phyloP scores from a whole-genome alignment of 2,113 vertebrate genomes.

The Thermophis baileyi region DNA sequence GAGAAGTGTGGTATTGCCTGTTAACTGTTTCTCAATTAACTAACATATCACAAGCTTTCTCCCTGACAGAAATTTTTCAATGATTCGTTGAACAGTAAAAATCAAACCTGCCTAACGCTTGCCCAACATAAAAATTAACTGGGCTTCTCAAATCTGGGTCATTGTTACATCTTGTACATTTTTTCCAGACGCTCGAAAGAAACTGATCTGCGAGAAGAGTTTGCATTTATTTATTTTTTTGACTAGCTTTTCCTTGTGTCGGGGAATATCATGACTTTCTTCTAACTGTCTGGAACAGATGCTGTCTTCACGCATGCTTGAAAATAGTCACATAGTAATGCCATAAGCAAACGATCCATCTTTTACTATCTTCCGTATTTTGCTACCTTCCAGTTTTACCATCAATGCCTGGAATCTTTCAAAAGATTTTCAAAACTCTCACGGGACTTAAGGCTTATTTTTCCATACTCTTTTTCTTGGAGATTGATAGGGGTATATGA shows the following conservation, averaged over 20 bases:
- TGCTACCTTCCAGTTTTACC: neutral
- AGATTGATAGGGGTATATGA: neutral
- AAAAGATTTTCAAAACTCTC: neutral
- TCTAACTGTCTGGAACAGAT: neutral
- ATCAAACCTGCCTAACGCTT: neutral
- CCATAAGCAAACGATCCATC: neutral
- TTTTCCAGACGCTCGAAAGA: neutral
- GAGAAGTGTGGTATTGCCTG: neutral
- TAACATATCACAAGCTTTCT: neutral
- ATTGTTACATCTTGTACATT: neutral
- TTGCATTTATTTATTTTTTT: neutral
- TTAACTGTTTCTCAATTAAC: neutral
- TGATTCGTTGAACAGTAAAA: neutral
- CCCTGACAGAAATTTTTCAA: neutral
- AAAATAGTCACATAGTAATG: neutral
- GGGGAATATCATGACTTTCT: neutral
- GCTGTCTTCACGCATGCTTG: neutral
- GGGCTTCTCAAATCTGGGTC: neutral
- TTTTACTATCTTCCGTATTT: neutral
- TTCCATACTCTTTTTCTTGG: neutral
- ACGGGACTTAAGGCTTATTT: neutral
- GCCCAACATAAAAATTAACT: neutral
- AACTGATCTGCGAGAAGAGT: neutral
- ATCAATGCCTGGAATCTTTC: neutral
- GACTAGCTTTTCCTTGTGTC: neutral